phyloP scores from a whole-genome alignment of 2,888 invertebrate genomes.

The Ochlodes sylvanus region DNA sequence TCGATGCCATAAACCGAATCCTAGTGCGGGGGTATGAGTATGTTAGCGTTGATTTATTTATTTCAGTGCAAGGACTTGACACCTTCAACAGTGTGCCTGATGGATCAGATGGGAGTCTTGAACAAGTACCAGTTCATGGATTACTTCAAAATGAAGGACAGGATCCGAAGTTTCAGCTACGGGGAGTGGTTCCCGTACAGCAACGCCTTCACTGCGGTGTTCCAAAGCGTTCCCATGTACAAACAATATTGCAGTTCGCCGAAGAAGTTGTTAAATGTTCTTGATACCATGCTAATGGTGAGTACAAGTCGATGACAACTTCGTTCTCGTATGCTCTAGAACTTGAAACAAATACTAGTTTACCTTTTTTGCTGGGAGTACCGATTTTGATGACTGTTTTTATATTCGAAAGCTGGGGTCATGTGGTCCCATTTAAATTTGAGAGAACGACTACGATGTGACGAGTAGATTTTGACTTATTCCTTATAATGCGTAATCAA shows the following conservation, averaged over 20 bases:
- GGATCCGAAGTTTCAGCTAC: constrained; percentile 55
- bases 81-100: constrained; percentile 61
- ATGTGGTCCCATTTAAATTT: not conserved
- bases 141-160: constrained; percentile 72
- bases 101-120: constrained; percentile 67
- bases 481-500: too few species aligned
- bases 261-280: constrained; percentile 68
- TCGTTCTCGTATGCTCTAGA: too few species aligned
- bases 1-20: too few species aligned
- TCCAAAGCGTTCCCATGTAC: constrained; percentile 61
- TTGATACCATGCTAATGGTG: constrained; percentile 73
- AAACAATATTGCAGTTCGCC: constrained; percentile 64
- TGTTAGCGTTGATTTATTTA: too few species aligned
- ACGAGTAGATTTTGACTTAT: too few species aligned
- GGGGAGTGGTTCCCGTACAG: constrained; percentile 52
- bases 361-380: too few species aligned
- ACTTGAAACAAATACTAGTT: too few species aligned
- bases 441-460: too few species aligned
- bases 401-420: too few species aligned
- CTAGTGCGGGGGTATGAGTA: too few species aligned
- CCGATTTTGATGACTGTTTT: too few species aligned
- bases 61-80: constrained; percentile 66
- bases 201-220: constrained; percentile 56
- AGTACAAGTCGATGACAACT: too few species aligned
- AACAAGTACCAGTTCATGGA: constrained; percentile 74